Base-by-base conservation (phyloP, 2,797 vertebrate species). In the Artibeus jamaicensis region DNA sequence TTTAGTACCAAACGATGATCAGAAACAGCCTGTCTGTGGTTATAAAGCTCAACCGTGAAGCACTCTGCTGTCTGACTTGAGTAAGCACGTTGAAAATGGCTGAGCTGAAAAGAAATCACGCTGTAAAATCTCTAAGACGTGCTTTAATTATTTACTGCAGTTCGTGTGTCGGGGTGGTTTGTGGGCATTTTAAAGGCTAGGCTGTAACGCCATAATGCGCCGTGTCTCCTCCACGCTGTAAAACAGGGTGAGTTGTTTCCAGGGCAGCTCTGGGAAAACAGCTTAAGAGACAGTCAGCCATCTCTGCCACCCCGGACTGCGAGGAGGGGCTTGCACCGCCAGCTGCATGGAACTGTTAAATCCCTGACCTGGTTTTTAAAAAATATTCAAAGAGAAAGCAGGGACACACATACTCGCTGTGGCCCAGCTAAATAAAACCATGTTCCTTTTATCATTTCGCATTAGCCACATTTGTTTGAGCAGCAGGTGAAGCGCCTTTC, bases 401-500 rank as follows among this genome's bases (percentile, higher is more conserved):
- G 93, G 70, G 92, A 71, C 81, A 18, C 91, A 32, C 16, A 70
- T 5, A 19, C 71, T 46, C 7, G 10, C 81, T 59, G n/a, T 44
- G 46, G n/a, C 62, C 53, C 77, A 26, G 42, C 85, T 93, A 91
- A 57, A 16, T 24, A 59, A 77, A 59, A 81, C 87, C 59, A 19
- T 42, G 2, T 93, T 89, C n/a, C 78, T 88, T 71, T 83, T 82
- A 81, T 50, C 85, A 57, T 86, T 88, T 84, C 79, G 18, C 73
- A 42, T 73, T 24, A 26, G 37, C 92, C 26, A 16, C 65, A 48
- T 94, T 96, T 92, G 87, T 93, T 95, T 57, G 90, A 96, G 96
- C 94, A 95, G 97, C 92, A 96, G 96, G 97, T 97, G 93, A 96
- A 95, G 78, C 7, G n/a, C 57, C 82, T 97, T 97, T 97, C 70